Percentiles rank a stretch among this genome's conserved stretches.
Conservation (phyloP, 2,888 invertebrate genomes). For the Cataglyphis cursor region DNA sequence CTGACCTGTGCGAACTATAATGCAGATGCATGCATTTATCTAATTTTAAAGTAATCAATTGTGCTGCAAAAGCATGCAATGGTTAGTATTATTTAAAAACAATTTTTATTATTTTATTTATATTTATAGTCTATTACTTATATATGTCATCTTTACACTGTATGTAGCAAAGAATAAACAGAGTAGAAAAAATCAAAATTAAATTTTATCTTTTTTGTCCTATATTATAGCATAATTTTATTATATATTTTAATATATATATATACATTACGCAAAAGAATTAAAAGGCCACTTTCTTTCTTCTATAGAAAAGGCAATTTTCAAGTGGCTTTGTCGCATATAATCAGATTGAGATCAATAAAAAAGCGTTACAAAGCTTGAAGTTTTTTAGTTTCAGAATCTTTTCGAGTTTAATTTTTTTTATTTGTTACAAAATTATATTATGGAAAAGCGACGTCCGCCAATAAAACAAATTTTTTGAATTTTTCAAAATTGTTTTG, state of each 20-base stretch:
- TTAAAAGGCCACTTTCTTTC: too few relatives aligned
- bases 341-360: too few relatives aligned
- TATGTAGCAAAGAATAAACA: neutral
- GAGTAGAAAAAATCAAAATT: neutral
- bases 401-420: too few relatives aligned
- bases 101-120: slow-evolving; percentile 8
- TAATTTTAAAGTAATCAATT: neutral
- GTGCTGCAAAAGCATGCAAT: neutral
- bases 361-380: too few relatives aligned
- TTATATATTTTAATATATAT: neutral
- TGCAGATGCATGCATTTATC: neutral
- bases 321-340: too few relatives aligned
- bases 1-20: slow-evolving; percentile 4
- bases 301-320: too few relatives aligned
- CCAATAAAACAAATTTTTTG: too few relatives aligned
- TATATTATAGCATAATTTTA: neutral
- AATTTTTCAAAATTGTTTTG: too few relatives aligned
- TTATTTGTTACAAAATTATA: too few relatives aligned
- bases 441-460: too few relatives aligned
- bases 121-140: neutral
- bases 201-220: neutral
- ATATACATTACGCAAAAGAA: neutral
- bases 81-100: neutral
- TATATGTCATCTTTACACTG: neutral
- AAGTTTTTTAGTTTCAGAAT: too few relatives aligned